These are phyloP conservation scores for Muraenolepis orangiensis DNA, from an alignment of 2,797 vertebrate species.

Conservation along the genomic window DNA sequence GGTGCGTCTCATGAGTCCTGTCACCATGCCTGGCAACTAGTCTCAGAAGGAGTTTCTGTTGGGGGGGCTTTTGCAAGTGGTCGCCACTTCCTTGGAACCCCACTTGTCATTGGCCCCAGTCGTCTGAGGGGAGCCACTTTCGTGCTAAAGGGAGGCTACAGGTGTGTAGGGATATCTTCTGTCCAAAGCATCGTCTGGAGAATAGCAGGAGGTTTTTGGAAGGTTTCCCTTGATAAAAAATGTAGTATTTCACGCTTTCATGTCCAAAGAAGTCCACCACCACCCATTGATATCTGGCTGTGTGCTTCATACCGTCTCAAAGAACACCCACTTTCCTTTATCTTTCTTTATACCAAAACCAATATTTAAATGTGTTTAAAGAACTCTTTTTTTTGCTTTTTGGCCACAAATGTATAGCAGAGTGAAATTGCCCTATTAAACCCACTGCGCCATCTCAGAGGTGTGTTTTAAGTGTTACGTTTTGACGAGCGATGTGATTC, in stretches of 20 bases:
- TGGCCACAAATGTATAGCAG: conserved; percentile 65
- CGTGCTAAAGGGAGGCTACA: conserved; percentile 62
- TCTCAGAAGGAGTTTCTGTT: conserved; percentile 71
- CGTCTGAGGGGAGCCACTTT: conserved; percentile 73
- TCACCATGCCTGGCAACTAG: conserved; percentile 70
- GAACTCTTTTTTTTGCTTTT: conserved; percentile 62
- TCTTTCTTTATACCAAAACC: conserved; percentile 55
- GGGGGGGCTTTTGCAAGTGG: conserved; percentile 62
- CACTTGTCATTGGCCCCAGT: conserved; percentile 61
- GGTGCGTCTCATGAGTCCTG: conserved; percentile 73
- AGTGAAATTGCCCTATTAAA: conserved; percentile 58
- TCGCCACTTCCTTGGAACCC: conserved; percentile 58
- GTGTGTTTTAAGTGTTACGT: conserved; percentile 65
- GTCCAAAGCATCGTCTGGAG: conserved; percentile 78
- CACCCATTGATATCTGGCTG: conserved; percentile 66
- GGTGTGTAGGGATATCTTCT: conserved; percentile 74
- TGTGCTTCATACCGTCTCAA: conserved; percentile 54
- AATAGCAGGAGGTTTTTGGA: conserved; percentile 67
- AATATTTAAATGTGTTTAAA: conserved; percentile 66
- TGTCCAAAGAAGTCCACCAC: conserved; percentile 77
- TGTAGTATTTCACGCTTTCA: conserved; percentile 63
- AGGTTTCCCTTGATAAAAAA: conserved; percentile 69
- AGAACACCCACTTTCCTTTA: conserved; percentile 48
- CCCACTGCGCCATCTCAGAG: conserved; percentile 64
- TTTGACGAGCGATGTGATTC: conserved; percentile 66